These are phyloP conservation scores for Sebastes trivittatus DNA, from an alignment of 2,797 vertebrate genomes.

Conservation along the genomic window DNA sequence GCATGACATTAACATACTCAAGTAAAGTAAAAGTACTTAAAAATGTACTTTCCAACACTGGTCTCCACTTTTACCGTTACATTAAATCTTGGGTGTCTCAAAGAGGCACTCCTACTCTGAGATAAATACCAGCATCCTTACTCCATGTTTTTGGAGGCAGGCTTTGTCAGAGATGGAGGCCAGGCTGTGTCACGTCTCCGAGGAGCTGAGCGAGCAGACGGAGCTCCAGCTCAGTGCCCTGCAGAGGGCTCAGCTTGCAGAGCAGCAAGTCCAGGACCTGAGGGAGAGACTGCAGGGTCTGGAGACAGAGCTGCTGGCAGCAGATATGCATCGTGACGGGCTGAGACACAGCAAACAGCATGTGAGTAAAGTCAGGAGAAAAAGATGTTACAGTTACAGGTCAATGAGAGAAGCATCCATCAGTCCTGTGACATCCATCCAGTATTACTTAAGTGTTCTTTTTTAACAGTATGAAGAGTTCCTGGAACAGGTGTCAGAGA, in stretches of 20 bases:
- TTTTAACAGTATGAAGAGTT: constrained; percentile 86
- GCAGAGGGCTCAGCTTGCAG: constrained; percentile 82
- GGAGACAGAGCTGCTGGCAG: constrained; percentile 85
- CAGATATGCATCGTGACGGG: constrained; percentile 80
- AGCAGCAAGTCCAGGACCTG: constrained; percentile 82
- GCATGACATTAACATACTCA: too few species aligned
- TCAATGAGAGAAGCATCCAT: not conserved
- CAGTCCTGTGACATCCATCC: not conserved
- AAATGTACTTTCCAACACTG: not conserved
- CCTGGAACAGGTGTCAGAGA: constrained; percentile 88
- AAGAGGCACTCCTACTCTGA: not conserved
- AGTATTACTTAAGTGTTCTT: not conserved
- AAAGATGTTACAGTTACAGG: not conserved
- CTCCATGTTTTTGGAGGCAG: not conserved
- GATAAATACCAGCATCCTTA: not conserved
- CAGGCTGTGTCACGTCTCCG: constrained; percentile 71
- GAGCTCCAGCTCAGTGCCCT: constrained; percentile 78
- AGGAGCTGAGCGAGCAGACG: constrained; percentile 82
- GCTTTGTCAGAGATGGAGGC: constrained; percentile 78
- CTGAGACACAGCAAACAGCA: constrained; percentile 85
- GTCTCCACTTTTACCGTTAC: not conserved
- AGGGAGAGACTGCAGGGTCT: constrained; percentile 78
- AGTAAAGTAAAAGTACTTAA: not conserved
- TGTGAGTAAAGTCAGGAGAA: constrained; percentile 69
- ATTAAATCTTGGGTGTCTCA: not conserved